These are phyloP conservation scores for Cactoblastis cactorum DNA, from an alignment of 2,888 invertebrate genomes.

Conservation along the genomic window DNA sequence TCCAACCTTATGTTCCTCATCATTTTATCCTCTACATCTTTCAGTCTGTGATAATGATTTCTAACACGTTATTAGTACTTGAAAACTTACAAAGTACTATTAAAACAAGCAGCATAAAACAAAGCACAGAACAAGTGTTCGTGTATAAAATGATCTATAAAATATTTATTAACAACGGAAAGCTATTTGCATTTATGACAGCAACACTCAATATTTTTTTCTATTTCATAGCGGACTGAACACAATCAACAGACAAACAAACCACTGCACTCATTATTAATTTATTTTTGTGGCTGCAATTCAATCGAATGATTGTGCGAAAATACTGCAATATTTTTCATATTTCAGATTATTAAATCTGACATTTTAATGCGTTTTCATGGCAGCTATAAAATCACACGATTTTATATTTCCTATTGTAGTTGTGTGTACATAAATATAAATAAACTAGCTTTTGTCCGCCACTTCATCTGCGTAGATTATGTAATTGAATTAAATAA, in stretches of 20 bases:
- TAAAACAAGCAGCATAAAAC: no score
- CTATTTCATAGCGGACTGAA: conserved; percentile 6
- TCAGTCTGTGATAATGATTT: no score
- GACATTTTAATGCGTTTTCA: not conserved
- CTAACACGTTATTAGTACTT: no score
- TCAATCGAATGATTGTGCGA: not conserved
- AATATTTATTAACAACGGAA: not conserved
- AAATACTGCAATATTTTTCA: not conserved
- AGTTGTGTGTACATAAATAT: not conserved
- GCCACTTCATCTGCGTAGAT: no score
- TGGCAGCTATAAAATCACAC: not conserved
- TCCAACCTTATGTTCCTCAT: no score
- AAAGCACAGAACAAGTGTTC: not conserved
- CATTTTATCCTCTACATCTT: no score
- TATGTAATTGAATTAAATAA: no score
- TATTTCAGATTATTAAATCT: not conserved
- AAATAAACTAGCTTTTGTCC: no score
- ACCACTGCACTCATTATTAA: not conserved
- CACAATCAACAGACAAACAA: conserved; percentile 5
- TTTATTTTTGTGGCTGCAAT: conserved; percentile 6
- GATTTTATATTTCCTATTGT: not conserved
- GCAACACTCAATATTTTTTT: conserved; percentile 2
- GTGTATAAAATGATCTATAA: no score
- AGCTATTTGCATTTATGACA: not conserved
- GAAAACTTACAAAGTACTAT: no score